phyloP scores from a whole-genome alignment of 2,888 invertebrate species.

The Megamerina dolium region DNA sequence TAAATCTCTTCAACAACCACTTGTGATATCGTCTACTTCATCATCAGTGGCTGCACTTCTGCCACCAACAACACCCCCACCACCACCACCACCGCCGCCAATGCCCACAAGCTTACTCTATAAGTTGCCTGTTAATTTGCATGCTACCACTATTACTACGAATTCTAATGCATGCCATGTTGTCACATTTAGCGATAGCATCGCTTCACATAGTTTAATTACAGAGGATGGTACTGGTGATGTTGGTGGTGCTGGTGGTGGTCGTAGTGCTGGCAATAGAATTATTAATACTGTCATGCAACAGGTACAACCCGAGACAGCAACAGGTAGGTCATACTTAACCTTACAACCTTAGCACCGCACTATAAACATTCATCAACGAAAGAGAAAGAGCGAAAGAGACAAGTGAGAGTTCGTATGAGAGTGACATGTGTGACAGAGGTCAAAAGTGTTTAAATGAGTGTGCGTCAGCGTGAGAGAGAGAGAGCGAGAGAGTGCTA shows the following conservation, averaged over 20 bases:
- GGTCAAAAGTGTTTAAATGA: no score
- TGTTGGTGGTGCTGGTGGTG: constrained; percentile 4
- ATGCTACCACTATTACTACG: constrained; percentile 30
- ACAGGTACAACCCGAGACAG: constrained; percentile 45
- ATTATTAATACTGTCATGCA: constrained; percentile 44
- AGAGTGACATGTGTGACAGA: no score
- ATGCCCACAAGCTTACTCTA: constrained; percentile 39
- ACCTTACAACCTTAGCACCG: constrained; percentile 6
- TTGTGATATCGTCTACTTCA: constrained; percentile 32
- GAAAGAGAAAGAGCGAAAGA: no score
- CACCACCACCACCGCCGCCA: constrained; percentile 45
- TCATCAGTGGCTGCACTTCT: constrained; percentile 29
- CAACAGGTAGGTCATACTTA: constrained; percentile 49
- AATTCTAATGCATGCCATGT: neutral
- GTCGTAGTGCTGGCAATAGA: constrained; percentile 28
- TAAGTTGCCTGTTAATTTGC: constrained; percentile 21
- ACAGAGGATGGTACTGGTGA: constrained; percentile 28
- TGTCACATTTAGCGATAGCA: constrained; percentile 31
- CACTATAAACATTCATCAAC: constrained; percentile 6
- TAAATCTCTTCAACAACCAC: constrained; percentile 23
- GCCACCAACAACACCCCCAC: constrained; percentile 42
- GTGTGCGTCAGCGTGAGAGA: no score
- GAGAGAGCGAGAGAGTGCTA: no score
- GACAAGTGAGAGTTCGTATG: no score
- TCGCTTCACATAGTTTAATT: constrained; percentile 34